Base-by-base conservation (phyloP, 2,888 invertebrate genomes). In the Melanargia galathea region DNA sequence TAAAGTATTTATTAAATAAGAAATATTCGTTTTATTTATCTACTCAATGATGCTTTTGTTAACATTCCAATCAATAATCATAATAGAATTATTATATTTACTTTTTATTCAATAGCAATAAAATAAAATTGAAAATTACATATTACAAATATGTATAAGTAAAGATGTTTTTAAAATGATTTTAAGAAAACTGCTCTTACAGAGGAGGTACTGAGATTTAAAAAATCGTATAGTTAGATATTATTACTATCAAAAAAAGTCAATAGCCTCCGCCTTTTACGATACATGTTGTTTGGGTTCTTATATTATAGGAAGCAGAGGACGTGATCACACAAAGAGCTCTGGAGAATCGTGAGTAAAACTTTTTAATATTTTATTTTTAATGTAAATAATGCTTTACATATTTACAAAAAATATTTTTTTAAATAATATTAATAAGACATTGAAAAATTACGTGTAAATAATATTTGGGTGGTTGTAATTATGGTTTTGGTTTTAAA, bases 1-100 rank as follows among this genome's bases (percentile, higher is more conserved):
- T 81, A 89, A 85, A 83, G 82, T 87, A 89, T 89, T 89, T 87
- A 90, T 89, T 85, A 85, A 85, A 84, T 85, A 84, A 86, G 79
- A 78, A n/a, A 60, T 56, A 10, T 48, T 61, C 20, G 66, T 66
- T 66, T 66, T 55, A 66, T 66, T 66, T 33, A 54, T 30, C 10
- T 48, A 48, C n/a, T 30, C 49, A 24, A 11, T n/a, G 13, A 6
- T 5, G 2, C n/a, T 11, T n/a, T n/a, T 3, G 16, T 8, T 45
- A 20, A 20, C 3, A 20, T 18, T n/a, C n/a, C n/a, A n/a, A 2
- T n/a, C 5, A 33, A 38, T 3, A 38, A 38, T 38, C 38, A 5
- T 38, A 38, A 5, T 38, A 13, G 13, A 38, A 38, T 30, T 30
- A 30, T 30, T 13, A 13, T 35, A 13, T 35, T 35, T 13, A 13